Conservation (phyloP, 2,113 vertebrate species). For the Arenaria interpres region DNA sequence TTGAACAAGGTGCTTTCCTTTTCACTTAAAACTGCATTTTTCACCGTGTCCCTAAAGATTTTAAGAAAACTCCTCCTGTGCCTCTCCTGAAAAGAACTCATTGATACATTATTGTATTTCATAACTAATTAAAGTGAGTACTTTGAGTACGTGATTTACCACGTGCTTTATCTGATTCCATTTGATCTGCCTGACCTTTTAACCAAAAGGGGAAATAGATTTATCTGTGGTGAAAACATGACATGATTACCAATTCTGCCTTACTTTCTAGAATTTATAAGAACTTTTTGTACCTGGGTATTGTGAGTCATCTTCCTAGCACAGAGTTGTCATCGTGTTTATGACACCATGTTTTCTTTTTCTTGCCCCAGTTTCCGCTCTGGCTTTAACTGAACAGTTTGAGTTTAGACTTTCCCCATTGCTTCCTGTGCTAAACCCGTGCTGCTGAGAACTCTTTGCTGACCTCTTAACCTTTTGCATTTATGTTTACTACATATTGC, state of each 20-base stretch:
- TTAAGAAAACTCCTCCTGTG: neutral
- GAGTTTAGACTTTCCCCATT: neutral
- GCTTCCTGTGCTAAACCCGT: neutral
- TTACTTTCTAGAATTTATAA: neutral
- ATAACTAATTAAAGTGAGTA: neutral
- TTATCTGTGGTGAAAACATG: neutral
- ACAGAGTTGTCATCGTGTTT: neutral
- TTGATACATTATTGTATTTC: neutral
- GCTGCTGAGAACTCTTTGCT: neutral
- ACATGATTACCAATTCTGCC: neutral
- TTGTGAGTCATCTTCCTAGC: slow-evolving; percentile 30
- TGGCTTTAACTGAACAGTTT: neutral
- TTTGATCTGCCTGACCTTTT: neutral
- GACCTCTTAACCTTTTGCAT: neutral
- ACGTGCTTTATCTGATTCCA: neutral
- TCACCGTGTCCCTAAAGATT: neutral
- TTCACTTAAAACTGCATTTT: neutral
- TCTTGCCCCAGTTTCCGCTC: slow-evolving; percentile 28
- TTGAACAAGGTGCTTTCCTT: neutral
- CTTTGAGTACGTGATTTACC: neutral
- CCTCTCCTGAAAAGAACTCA: neutral
- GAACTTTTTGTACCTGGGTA: slow-evolving; percentile 11
- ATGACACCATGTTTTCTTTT: neutral
- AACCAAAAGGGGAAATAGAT: neutral
- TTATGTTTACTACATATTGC: neutral